Evolutionary conservation across 2,113 vertebrate species (phyloP), one percentile per base, ranked within the genome.

Genomic region (Elanoides forficatus): DNA sequence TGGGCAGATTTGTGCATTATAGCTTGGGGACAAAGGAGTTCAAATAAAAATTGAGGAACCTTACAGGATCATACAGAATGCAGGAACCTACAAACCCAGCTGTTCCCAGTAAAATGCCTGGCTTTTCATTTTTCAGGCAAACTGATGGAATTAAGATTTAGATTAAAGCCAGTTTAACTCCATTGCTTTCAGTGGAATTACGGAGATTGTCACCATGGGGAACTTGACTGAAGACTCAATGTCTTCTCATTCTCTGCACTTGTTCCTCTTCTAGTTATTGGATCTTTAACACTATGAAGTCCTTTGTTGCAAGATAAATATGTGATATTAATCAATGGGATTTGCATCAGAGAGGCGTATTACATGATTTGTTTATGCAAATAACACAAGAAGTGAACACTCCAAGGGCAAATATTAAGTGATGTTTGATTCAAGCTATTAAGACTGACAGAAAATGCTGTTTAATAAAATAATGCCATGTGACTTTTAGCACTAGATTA

Each of bases 301-400:
- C 65, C 86, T 95, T 79, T 76, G 47, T 60, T 95, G 66, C 12
- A 73, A 92, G 81, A 95, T 50, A 95, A 94, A 91, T 78, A 68
- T 23, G 59, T 96, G n/a, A 73, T 91, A 88, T 88, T 91, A 97
- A 93, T 96, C 86, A 96, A 79, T 76, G 67, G 19, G 30, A 95
- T 94, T 96, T 91, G 81, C 90, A 94, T 91, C 60, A 85, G 65
- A 92, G 83, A 85, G 34, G 65, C 79, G 26, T 78, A 87, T 91
- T 96, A 53, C 60, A 73, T 95, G 38, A 95, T 96, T 89, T 97
- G 75, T 97, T 96, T 94, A 95, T 96, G 82, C 87, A 96, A 95
- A 95, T 95, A 95, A 62, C 68, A 48, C 7, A 74, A 93, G 82
- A 95, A 81, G 20, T 82, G 74, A 96, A 82, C 65, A 63, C 71